A percentile compares a stretch with the other conserved stretches of the same genome.
These are phyloP conservation scores for Callochromis pleurospilus DNA, from an alignment of 2,113 vertebrate species.

Conservation along the genomic window DNA sequence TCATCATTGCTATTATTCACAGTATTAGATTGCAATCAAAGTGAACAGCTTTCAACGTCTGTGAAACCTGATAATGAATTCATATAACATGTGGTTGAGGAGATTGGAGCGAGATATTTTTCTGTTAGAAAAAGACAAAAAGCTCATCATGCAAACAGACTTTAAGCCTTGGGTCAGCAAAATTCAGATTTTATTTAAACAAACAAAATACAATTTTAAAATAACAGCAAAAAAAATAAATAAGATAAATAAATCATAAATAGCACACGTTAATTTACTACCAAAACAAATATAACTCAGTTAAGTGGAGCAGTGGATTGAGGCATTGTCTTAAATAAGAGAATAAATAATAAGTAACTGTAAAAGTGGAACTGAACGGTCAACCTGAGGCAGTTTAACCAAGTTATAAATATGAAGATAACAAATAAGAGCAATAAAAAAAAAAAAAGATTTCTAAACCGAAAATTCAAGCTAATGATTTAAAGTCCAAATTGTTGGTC, in stretches of 20 bases:
- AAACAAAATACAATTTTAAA: neutral
- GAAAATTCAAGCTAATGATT: neutral
- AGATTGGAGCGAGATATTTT: neutral
- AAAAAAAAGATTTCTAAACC: neutral
- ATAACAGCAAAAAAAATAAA: conserved; percentile 16
- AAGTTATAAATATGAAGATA: neutral
- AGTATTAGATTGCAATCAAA: neutral
- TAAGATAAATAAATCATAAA: conserved; percentile 38
- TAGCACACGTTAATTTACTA: conserved; percentile 5
- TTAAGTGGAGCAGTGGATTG: neutral
- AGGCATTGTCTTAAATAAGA: conserved; percentile 4
- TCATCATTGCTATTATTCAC: neutral
- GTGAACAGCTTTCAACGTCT: neutral
- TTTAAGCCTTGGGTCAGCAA: neutral
- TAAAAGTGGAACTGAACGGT: neutral
- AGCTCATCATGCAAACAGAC: neutral
- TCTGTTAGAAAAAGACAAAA: neutral
- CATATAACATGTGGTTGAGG: neutral
- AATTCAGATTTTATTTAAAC: conserved; percentile 36
- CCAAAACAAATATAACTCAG: conserved; percentile 13
- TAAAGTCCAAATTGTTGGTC: neutral
- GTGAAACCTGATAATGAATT: neutral
- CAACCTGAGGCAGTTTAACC: neutral
- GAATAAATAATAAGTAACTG: conserved; percentile 5
- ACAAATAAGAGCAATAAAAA: neutral